Base-by-base conservation (phyloP, 2,797 vertebrate genomes). In the Neostethus bicornis region DNA sequence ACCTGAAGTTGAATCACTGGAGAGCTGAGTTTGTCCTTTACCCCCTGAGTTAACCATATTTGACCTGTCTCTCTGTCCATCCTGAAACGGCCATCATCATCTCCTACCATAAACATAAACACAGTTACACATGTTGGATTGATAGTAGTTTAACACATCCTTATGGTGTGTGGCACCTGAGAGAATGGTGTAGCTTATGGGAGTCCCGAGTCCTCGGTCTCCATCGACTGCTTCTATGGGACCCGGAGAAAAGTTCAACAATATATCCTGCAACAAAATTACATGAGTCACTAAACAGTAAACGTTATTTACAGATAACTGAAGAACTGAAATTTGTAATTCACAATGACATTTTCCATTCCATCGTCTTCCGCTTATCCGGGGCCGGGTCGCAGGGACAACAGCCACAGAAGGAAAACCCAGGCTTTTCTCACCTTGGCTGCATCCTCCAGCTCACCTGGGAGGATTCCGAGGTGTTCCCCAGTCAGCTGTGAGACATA, bases 161-260 rank as follows among this genome's bases (percentile, higher is more conserved):
- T 1, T 25, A 34, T 1, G 5, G 21, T 57, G 20, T 42, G 9
- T 20, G 2, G 13, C 77, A 92, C 93, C 92, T 90, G 94, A 87
- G 35, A 95, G 84, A 56, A 96, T 92, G 37, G 83, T 78, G 60
- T 94, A 96, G 24, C 74, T 87, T 70, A 96, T 56, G 29, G 91
- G 64, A 1, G 90, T 79, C 53, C 62, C 86, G 61, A 95, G 78
- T 42, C 88, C 90, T 54, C 34, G 79, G 78, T 95, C 94, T 56
- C 91, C 89, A 60, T 92, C 91, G 54, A 91, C 85, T 2, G 91
- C 90, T 51, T 84, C 83, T 79, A 92, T 76, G 2, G 91, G 90
- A 38, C 91, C 90, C 10, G 93, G 93, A 32, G 64, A 87, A 64
- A 94, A 90, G 61, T 81, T 68, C 73, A 92, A 57, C 25, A 87